Evolutionary conservation across 2,888 invertebrate genomes (phyloP), one percentile per base, ranked within the genome.

Genomic region (Eupithecia inturbata): DNA sequence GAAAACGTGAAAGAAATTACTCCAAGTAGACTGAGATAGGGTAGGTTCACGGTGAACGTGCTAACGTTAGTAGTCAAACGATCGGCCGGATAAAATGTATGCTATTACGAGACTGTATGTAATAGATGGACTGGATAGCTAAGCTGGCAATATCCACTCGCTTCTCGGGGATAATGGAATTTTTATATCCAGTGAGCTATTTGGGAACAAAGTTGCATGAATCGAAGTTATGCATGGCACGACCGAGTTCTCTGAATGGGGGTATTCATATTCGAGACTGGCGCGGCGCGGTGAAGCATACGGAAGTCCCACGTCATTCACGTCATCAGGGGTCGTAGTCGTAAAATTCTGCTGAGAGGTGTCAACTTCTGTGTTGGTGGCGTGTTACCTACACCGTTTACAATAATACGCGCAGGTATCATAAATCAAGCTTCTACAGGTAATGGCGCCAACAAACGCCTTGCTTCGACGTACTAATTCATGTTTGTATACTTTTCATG

Each of bases 1-100:
- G 71, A 77, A 77, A 78, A 77, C 68, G 64, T 62, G 53, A 68
- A 73, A 71, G 73, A 75, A 74, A 77, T 75, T 66, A 67, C 74
- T 64, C 66, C 28, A 33, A 72, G 67, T 72, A 57, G 68, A 66
- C 66, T 76, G 74, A 78, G 72, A 75, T 78, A 76, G 73, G 39
- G 74, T 57, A 57, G 31, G 66, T 14, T 73, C 69, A 57, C 70
- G 63, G 33, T 64, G 64, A 72, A 74, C 60, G 70, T 70, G 64
- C 71, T n/a, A n/a, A 69, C 45, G 66, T 68, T 66, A 68, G 74
- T 72, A 74, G 70, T 71, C 53, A 68, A 75, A 70, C 71, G 77
- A 39, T 68, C 49, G 67, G 28, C 45, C 57, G 72, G 70, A 71
- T 72, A 71, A 75, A 72, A 72, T 68, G 53, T 73, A 67, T 69